These are phyloP conservation scores for Hyposoter didymator DNA, from an alignment of 2,888 invertebrate species.

Conservation along the genomic window DNA sequence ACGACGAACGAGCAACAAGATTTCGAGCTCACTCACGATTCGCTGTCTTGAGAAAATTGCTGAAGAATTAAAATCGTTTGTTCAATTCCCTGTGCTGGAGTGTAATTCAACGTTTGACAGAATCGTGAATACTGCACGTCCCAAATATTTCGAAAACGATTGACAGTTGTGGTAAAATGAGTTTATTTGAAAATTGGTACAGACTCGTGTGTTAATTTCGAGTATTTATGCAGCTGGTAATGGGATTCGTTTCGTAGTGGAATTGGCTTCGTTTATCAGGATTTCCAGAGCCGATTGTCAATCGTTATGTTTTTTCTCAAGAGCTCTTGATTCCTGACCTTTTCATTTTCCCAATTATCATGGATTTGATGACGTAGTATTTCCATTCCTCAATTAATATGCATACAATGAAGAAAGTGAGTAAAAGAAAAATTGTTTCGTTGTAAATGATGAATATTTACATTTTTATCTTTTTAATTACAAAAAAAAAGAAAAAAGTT, in stretches of 20 bases:
- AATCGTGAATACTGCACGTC: background rate
- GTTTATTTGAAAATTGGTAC: slow-evolving; percentile 20
- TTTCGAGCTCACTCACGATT: background rate
- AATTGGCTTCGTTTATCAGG: slow-evolving; percentile 36
- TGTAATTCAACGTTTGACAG: background rate
- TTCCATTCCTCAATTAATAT: slow-evolving; percentile 10
- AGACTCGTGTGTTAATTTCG: slow-evolving; percentile 59
- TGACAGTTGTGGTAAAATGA: background rate
- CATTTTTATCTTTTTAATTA: background rate
- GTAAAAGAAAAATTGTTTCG: background rate
- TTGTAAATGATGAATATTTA: background rate
- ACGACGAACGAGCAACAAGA: background rate
- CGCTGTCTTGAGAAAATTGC: background rate
- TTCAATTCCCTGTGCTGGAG: background rate
- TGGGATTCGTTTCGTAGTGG: slow-evolving; percentile 13
- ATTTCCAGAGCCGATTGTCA: slow-evolving; percentile 80
- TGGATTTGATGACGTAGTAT: slow-evolving; percentile 39
- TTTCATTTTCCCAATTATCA: slow-evolving; percentile 37
- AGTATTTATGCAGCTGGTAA: slow-evolving; percentile 43
- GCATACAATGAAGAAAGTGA: slow-evolving; percentile 4
- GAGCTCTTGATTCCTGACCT: slow-evolving; percentile 39
- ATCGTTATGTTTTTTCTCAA: slow-evolving; percentile 76
- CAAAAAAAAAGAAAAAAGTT: background rate
- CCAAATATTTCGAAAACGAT: background rate
- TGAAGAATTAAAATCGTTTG: background rate